Evolutionary conservation across 2,797 vertebrate species (phyloP).

Genomic region (Sebastolobus alascanus): DNA sequence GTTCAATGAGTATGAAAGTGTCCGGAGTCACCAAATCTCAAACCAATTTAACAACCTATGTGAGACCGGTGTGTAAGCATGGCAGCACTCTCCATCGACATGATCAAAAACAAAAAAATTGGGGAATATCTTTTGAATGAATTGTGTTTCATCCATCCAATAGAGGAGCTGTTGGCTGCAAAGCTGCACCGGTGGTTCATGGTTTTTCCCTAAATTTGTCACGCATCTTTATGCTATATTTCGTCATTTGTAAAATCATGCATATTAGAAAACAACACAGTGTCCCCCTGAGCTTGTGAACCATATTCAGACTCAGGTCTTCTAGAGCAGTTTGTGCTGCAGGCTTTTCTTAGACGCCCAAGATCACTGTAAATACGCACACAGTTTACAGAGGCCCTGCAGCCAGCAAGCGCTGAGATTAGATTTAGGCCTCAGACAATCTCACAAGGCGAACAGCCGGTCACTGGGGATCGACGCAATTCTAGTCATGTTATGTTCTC

Average conservation of each 20-base stretch:
- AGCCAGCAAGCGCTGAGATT: conserved; percentile 50
- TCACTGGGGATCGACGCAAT: not conserved
- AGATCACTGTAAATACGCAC: conserved; percentile 61
- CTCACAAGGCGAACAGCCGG: conserved; percentile 22
- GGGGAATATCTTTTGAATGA: not conserved
- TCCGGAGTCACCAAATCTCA: not conserved
- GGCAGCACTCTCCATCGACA: too few species aligned
- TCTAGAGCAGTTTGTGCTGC: not conserved
- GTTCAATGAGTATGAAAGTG: not conserved
- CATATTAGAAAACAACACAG: not conserved
- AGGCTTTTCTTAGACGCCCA: conserved; percentile 23
- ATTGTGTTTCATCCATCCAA: not conserved
- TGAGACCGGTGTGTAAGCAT: not conserved
- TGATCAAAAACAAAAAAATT: not conserved
- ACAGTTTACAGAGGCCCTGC: conserved; percentile 46
- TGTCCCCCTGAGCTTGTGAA: conserved; percentile 11
- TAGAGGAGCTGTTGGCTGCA: not conserved
- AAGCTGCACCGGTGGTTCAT: not conserved
- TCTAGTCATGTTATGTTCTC: conserved; percentile 21
- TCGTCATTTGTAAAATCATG: conserved; percentile 21
- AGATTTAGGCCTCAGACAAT: conserved; percentile 48
- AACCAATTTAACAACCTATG: not conserved
- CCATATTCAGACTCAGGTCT: conserved; percentile 14
- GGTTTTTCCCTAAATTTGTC: not conserved
- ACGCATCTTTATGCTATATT: not conserved